Base-by-base conservation (phyloP, 2,888 invertebrate species). In the Exephanes ischioxanthus region DNA sequence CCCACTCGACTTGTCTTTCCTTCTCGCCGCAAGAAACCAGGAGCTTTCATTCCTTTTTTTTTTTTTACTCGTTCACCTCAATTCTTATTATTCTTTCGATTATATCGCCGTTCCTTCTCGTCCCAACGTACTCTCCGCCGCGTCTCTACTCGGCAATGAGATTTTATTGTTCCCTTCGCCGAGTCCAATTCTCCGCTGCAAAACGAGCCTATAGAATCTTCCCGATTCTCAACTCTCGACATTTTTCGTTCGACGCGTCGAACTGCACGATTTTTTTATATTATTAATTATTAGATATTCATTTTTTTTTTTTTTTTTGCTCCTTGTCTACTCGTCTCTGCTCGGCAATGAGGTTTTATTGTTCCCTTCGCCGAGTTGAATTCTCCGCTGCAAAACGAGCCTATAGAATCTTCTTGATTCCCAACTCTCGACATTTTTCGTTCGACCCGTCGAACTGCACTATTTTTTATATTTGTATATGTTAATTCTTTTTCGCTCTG, bases 311-410 rank as follows among this genome's bases (percentile, higher is more conserved):
- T 33, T 33, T 30, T 30, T 33, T 33, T 33, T 33, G 33, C 33
- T 33, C 33, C 5, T 6, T 2, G 9, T 41, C 41, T 41, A 41
- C 9, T 41, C 58, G 26, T 67, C 75, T 63, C 48, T n/a, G 7
- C 66, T 5, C 45, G 19, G 51, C 84, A 75, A 85, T 78, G 78
- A 85, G 66, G 70, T 79, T 85, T 82, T 68, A 85, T 85, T 82
- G 55, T 75, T 82, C 48, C 58, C 41, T 48, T 73, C 75, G 16
- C 2, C 53, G 22, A n/a, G 45, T 63, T n/a, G 71, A 58, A 78
- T 78, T 83, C 48, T 51, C 37, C 75, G 63, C n/a, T 3, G 78
- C 30, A n/a, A 41, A 78, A 68, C 72, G 68, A 68, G 67, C 37
- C 67, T 53, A 48, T 45, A 19, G 78, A 73, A 45, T 63, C 70